These are phyloP conservation scores for Gryllus longicercus DNA, from an alignment of 2,888 invertebrate species.

Conservation along the genomic window DNA sequence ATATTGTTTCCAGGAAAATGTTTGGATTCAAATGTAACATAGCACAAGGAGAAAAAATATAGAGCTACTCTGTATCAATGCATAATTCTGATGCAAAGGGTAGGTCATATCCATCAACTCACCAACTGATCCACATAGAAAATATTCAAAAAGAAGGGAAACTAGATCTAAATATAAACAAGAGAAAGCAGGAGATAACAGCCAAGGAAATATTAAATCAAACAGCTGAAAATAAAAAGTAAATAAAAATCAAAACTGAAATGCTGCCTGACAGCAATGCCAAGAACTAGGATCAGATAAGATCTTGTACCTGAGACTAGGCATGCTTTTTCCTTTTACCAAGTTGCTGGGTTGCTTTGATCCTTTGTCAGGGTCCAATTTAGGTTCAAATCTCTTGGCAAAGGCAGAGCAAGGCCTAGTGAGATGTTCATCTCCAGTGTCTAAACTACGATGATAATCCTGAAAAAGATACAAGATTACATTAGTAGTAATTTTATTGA, in stretches of 20 bases:
- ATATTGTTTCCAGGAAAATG: conserved; percentile 3
- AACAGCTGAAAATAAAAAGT: conserved; percentile 18
- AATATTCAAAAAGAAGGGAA: not conserved
- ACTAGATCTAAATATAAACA: not conserved
- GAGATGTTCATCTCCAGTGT: conserved; percentile 72
- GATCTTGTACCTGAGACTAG: conserved; percentile 75
- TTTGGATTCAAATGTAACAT: not conserved
- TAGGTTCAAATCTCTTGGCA: conserved; percentile 57
- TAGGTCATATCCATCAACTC: not conserved
- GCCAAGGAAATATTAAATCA: not conserved
- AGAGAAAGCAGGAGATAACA: not conserved
- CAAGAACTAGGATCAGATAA: not conserved
- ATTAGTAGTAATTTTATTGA: too few species aligned
- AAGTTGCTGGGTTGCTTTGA: conserved; percentile 61
- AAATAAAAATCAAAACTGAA: not conserved
- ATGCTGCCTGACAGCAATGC: not conserved
- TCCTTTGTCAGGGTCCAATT: conserved; percentile 53
- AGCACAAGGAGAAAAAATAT: not conserved
- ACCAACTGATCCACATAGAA: conserved; percentile 17
- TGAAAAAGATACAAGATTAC: conserved; percentile 43
- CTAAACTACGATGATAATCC: conserved; percentile 80
- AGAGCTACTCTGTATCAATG: not conserved
- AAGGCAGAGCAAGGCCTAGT: conserved; percentile 67
- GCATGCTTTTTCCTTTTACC: conserved; percentile 95
- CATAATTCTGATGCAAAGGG: not conserved